Evolutionary conservation across 2,113 vertebrate genomes (phyloP).

Genomic region (Oxygymnocypris stewartii): DNA sequence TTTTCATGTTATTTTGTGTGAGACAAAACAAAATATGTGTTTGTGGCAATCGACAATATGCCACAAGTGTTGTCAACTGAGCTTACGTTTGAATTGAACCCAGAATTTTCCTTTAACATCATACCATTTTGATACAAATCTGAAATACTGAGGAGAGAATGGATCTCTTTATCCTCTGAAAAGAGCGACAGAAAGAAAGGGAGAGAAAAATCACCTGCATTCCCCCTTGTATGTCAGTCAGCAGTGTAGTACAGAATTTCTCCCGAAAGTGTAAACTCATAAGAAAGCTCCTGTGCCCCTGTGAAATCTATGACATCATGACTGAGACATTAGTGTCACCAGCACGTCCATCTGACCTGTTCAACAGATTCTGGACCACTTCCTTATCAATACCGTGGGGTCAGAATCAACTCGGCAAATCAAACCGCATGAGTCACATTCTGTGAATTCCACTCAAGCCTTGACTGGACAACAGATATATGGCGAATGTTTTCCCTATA

Average conservation of each 20-base stretch:
- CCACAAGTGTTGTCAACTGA: neutral
- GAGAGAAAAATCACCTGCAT: neutral
- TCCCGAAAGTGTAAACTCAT: conserved; percentile 72
- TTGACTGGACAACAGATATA: conserved; percentile 56
- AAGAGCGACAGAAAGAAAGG: neutral
- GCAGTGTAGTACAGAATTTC: conserved; percentile 76
- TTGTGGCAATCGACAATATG: neutral
- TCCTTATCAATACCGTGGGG: neutral
- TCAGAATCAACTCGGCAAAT: conserved; percentile 29
- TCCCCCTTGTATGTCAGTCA: conserved; percentile 62
- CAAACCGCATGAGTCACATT: conserved; percentile 32
- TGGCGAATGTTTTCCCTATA: conserved; percentile 56
- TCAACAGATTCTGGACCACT: neutral
- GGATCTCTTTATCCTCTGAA: neutral
- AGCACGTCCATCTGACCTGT: neutral
- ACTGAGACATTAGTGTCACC: conserved; percentile 59
- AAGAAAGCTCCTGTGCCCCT: conserved; percentile 65
- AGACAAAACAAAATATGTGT: neutral
- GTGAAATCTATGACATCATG: conserved; percentile 70
- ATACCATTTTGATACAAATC: neutral
- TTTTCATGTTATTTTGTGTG: neutral
- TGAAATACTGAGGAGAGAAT: neutral
- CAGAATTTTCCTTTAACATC: neutral
- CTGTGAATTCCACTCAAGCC: conserved; percentile 36
- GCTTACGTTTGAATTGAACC: neutral